phyloP scores from a whole-genome alignment of 1,140 invertebrate genomes.

The Drosophila nikananu region DNA sequence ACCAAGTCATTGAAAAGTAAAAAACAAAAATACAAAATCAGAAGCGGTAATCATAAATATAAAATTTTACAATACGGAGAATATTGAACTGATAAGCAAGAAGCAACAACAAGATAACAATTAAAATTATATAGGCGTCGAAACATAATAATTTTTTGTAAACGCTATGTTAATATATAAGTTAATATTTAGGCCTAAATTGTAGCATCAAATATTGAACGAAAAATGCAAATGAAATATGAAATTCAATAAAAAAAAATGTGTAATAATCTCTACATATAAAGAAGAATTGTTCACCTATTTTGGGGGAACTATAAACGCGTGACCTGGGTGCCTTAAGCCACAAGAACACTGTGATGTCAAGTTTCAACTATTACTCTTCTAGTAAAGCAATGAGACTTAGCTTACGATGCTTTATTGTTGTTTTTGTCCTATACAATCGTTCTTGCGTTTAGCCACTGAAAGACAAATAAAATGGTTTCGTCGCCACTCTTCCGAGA shows the following conservation, averaged over 20 bases:
- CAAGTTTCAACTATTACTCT: too few species aligned
- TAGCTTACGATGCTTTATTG: too few species aligned
- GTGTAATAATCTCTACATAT: slow-evolving; percentile 22
- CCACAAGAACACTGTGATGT: background rate
- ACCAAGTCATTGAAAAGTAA: slow-evolving; percentile 22
- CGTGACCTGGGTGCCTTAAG: background rate
- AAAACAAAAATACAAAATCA: slow-evolving; percentile 3
- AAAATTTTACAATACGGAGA: slow-evolving; percentile 69
- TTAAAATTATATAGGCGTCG: slow-evolving; percentile 44
- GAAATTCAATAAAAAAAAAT: slow-evolving; percentile 29
- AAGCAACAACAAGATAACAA: slow-evolving; percentile 52
- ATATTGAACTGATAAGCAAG: slow-evolving; percentile 80
- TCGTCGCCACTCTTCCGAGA: too few species aligned
- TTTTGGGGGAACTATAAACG: background rate
- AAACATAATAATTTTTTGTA: slow-evolving; percentile 75
- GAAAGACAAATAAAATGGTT: too few species aligned
- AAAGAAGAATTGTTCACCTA: background rate
- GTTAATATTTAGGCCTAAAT: slow-evolving; percentile 69
- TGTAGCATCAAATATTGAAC: slow-evolving; percentile 78
- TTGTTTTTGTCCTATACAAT: too few species aligned
- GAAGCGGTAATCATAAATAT: slow-evolving; percentile 31
- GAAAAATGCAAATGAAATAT: slow-evolving; percentile 58
- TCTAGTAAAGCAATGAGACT: too few species aligned
- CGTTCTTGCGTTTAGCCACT: too few species aligned
- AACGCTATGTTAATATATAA: slow-evolving; percentile 60